Evolutionary conservation across 1,140 invertebrate genomes (phyloP), one percentile per base, ranked within the genome.

Genomic region (Elymnias hypermnestra): DNA sequence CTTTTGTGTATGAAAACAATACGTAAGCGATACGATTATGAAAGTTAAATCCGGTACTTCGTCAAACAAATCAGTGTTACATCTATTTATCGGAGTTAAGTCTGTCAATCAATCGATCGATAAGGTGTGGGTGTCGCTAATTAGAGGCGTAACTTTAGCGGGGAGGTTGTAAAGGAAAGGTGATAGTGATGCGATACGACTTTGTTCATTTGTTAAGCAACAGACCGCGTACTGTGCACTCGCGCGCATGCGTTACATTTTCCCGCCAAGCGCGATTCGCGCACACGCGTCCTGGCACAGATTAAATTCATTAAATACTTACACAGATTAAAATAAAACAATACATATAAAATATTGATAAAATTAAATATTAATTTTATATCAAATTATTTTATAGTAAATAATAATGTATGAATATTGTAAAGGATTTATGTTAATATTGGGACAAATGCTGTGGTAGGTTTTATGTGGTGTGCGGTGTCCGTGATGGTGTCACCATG

Each of bases 401-500:
- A n/a, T n/a, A n/a, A n/a, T n/a, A 1, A 26, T 26, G 23, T 26
- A 26, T 26, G 1, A 8, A 8, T 9, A 3, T 2, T 26, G 3
- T 8, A 26, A 7, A 1, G 23, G n/a, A 3, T 26, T n/a, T 26
- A n/a, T n/a, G 23, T 29, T 29, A 3, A 2, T 1, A 2, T 5
- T 4, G 26, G 9, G 3, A 3, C 9, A 12, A 10, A 4, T 4
- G 26, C 8, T 9, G 26, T 10, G 8, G 9, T n/a, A n/a, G 26
- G 26, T 29, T 4, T 10, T 17, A 15, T 1, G 29, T 33, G 29
- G 22, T 50, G 68, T 61, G 49, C 38, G 47, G 60, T 53, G 29
- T 33, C 19, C 64, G 73, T 67, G 59, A 63, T 75, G 71, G 64
- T 58, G 47, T 49, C 63, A 79, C 38, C 55, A 79, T 83, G 72